Conservation (phyloP, 2,113 vertebrate genomes). For the Hypanus sabinus region DNA sequence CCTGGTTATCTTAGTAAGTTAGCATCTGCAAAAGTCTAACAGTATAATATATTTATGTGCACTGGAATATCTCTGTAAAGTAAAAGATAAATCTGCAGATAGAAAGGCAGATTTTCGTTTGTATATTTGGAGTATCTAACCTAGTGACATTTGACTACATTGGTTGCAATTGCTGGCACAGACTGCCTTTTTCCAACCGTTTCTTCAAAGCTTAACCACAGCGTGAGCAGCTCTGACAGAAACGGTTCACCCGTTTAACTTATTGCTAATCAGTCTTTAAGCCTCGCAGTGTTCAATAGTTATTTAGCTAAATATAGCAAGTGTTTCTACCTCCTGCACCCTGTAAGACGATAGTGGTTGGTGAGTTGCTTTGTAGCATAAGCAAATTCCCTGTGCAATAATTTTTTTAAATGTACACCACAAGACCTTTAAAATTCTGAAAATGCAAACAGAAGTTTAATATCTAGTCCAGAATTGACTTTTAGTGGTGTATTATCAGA, state of each 20-base stretch:
- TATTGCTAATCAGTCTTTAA: neutral
- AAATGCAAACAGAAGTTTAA: neutral
- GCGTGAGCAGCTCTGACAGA: neutral
- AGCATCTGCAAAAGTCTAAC: neutral
- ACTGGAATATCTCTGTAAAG: neutral
- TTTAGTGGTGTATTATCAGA: neutral
- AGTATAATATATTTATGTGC: neutral
- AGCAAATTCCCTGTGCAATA: neutral
- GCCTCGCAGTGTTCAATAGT: too few species aligned
- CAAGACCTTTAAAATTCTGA: neutral
- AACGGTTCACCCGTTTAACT: neutral
- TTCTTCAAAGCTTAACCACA: neutral
- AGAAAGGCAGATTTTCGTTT: neutral
- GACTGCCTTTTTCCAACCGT: neutral
- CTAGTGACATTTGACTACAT: neutral
- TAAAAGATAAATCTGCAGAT: neutral
- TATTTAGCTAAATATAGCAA: too few species aligned
- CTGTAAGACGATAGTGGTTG: neutral
- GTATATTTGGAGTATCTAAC: neutral
- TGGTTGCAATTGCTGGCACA: neutral
- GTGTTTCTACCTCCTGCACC: too few species aligned
- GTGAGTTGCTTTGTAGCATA: neutral
- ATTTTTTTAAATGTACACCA: neutral
- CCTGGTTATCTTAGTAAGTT: neutral
- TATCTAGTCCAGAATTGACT: neutral